phyloP scores from a whole-genome alignment of 2,888 invertebrate genomes.

The Elegia similella region DNA sequence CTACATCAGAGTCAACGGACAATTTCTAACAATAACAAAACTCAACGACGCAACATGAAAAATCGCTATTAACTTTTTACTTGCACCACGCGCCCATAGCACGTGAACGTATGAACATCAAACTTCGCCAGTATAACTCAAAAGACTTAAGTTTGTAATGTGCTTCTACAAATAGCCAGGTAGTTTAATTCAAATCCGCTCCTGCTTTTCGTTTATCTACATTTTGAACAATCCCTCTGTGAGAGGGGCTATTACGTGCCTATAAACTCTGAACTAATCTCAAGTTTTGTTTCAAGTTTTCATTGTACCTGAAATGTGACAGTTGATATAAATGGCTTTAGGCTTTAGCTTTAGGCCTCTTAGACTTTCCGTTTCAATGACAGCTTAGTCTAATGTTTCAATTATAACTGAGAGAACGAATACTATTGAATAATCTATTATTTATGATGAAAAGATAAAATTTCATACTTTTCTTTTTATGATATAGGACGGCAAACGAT shows the following conservation, averaged over 20 bases:
- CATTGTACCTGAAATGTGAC: constrained; percentile 6
- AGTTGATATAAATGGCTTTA: background rate
- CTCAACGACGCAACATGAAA: background rate
- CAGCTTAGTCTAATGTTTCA: background rate
- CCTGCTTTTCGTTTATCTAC: background rate
- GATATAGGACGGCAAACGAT: no score
- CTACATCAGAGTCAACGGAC: no score
- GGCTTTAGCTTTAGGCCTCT: background rate
- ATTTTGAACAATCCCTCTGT: constrained; percentile 5
- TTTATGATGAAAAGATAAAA: no score
- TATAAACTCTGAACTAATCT: constrained; percentile 12
- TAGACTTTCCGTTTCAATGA: background rate
- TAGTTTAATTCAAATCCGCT: constrained; percentile 19
- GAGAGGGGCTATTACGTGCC: constrained; percentile 5
- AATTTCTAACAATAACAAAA: no score
- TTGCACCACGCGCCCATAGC: constrained; percentile 29
- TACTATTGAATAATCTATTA: no score
- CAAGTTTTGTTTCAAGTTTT: constrained; percentile 12
- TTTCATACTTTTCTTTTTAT: no score
- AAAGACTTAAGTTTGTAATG: constrained; percentile 52
- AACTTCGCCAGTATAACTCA: constrained; percentile 59
- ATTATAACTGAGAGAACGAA: background rate
- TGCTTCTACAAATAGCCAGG: constrained; percentile 27
- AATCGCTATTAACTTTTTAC: constrained; percentile 20
- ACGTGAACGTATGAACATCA: constrained; percentile 46